Percentiles rank a stretch among this genome's conserved stretches.
Conservation (phyloP, 1,140 invertebrate species). For the Aethina tumida region DNA sequence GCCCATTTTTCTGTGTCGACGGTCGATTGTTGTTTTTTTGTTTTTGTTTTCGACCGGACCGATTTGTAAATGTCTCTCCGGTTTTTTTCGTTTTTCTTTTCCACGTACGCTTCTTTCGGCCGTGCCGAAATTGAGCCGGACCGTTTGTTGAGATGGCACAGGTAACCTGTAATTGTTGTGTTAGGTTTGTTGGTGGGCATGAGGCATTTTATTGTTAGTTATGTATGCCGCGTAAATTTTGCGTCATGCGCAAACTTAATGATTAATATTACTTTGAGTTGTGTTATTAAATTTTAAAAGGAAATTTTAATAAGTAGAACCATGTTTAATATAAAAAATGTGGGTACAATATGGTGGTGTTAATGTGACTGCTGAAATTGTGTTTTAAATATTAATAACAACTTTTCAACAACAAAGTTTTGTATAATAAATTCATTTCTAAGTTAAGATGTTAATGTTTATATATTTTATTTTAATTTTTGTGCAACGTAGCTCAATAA, state of each 20-base stretch:
- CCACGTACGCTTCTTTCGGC: conserved; percentile 1
- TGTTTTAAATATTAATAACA: neutral
- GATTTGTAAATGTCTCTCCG: conserved; percentile 19
- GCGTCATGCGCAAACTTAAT: conserved; percentile 28
- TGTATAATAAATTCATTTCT: too few species aligned
- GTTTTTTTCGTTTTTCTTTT: conserved; percentile 10
- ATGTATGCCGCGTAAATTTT: conserved; percentile 12
- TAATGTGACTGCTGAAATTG: neutral
- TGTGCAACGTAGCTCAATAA: too few species aligned
- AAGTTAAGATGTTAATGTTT: too few species aligned
- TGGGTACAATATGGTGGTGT: conserved; percentile 7
- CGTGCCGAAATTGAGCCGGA: too few species aligned
- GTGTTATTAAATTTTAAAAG: too few species aligned
- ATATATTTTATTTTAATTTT: too few species aligned
- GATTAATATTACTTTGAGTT: conserved; percentile 25
- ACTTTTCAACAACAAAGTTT: conserved; percentile 1
- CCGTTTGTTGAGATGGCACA: too few species aligned
- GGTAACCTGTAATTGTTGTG: too few species aligned
- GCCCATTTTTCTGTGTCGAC: conserved; percentile 25
- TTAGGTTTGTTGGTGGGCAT: too few species aligned
- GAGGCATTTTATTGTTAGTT: conserved; percentile 3
- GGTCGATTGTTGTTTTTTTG: conserved; percentile 18
- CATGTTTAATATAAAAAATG: too few species aligned
- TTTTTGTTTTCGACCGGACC: conserved; percentile 12
- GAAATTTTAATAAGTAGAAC: too few species aligned